These are phyloP conservation scores for Coregonus suidteri DNA, from an alignment of 2,797 vertebrate species.

Conservation along the genomic window DNA sequence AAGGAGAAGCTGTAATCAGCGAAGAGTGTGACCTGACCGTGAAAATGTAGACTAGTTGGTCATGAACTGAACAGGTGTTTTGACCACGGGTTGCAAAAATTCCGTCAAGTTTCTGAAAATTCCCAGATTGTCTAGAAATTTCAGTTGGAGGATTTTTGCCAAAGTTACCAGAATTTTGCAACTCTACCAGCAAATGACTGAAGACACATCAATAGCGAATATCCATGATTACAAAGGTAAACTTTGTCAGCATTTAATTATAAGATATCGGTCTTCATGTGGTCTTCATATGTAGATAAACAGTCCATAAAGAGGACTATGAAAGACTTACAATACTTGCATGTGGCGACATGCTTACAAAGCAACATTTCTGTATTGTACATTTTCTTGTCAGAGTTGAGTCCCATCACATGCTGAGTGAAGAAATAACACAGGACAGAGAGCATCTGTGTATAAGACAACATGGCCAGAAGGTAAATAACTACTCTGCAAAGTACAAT, in stretches of 20 bases:
- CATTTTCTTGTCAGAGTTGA: neutral
- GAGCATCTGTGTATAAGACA: neutral
- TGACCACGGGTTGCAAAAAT: too few relatives aligned
- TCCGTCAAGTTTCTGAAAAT: too few relatives aligned
- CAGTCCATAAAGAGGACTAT: neutral
- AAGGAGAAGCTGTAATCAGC: too few relatives aligned
- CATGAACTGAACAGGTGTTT: too few relatives aligned
- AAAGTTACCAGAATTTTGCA: neutral
- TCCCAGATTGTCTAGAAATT: too few relatives aligned
- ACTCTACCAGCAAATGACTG: neutral
- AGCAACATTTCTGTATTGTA: neutral
- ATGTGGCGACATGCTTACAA: too few relatives aligned
- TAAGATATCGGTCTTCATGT: neutral
- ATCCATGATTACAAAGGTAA: neutral
- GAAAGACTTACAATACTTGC: neutral
- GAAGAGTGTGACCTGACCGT: too few relatives aligned
- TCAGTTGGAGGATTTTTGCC: neutral
- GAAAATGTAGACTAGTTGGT: too few relatives aligned
- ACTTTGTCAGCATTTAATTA: neutral
- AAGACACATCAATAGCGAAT: neutral
- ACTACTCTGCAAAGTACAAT: slow-evolving; percentile 22
- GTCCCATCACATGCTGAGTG: neutral
- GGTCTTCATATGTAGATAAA: neutral
- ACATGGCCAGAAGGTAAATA: slow-evolving; percentile 15
- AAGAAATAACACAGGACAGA: neutral